Evolutionary conservation across 1,140 invertebrate genomes (phyloP), one percentile per base, ranked within the genome.

Genomic region (Antheraea pernyi): DNA sequence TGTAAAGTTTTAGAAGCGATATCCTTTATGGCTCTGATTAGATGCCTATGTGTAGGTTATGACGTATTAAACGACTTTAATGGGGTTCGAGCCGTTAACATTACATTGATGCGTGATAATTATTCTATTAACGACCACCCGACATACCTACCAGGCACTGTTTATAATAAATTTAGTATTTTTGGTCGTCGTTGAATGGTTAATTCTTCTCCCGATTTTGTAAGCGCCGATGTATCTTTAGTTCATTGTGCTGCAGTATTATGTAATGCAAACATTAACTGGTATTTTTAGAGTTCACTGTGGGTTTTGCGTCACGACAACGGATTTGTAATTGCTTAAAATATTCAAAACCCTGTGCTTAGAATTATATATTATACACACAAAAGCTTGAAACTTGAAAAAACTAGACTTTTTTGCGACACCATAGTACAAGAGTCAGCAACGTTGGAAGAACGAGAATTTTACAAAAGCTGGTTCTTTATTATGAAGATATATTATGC

Each of bases 1-100:
- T 72, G 71, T 61, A 67, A 72, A 68, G 61, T 59, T 30, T 68
- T 72, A 67, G 62, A 53, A 70, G 46, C 58, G 59, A 46, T 61
- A 62, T 19, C 36, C 46, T 71, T 71, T 71, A 71, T 60, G 70
- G 65, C 36, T 16, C 6, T 9, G 46, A 53, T 53, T 53, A 53
- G 46, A 53, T 11, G 13, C 9, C 46, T 53, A 53, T 53, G 46
- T 0, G 46, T n/a, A 53, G 46, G 46, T 53, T 53, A 53, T 53
- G 46, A 53, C 46, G 46, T 53, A 53, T 53, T 53, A 53, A 53
- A 53, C 46, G 13, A 53, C 46, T 53, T 53, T 53, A 53, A 53
- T 53, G 46, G 46, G 46, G 46, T 53, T 53, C 46, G 46, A 53
- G 46, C 46, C 46, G 46, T 53, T 53, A 53, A 53, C 46, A 0